Percentiles rank a stretch among this genome's conserved stretches.
phyloP scores from a whole-genome alignment of 2,888 invertebrate species.

The Caenorhabditis sp. region DNA sequence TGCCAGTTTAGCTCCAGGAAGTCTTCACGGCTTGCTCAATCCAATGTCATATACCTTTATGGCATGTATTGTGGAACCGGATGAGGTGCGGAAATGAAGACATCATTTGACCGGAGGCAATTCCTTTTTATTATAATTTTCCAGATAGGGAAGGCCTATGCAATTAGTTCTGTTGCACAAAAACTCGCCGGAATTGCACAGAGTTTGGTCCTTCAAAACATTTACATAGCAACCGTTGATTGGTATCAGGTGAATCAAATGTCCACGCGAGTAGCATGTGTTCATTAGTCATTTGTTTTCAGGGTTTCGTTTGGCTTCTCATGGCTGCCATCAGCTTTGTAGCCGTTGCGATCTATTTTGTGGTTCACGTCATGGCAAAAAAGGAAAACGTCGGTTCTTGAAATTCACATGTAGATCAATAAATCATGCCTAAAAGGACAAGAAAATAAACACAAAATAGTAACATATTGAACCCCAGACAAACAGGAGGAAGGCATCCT shows the following conservation, averaged over 20 bases:
- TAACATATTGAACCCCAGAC: constrained; percentile 28
- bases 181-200: constrained; percentile 77
- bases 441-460: constrained; percentile 17
- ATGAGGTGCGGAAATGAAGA: constrained; percentile 69
- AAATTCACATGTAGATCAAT: constrained; percentile 24
- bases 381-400: constrained; percentile 69
- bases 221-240: constrained; percentile 79
- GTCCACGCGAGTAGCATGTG: not conserved
- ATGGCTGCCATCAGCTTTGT: constrained; percentile 72
- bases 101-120: no score
- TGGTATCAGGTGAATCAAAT: constrained; percentile 78
- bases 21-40: constrained; percentile 79
- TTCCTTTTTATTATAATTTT: constrained; percentile 25
- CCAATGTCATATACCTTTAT: constrained; percentile 80
- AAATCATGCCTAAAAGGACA: constrained; percentile 15
- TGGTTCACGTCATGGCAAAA: constrained; percentile 76
- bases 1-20: constrained; percentile 75
- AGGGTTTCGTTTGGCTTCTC: constrained; percentile 80
- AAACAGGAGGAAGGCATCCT: constrained; percentile 5
- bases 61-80: constrained; percentile 76
- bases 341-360: constrained; percentile 72
- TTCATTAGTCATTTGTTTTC: constrained; percentile 48
- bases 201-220: constrained; percentile 76
- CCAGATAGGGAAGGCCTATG: constrained; percentile 79
- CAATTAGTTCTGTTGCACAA: constrained; percentile 76